Evolutionary conservation across 2,888 invertebrate species (phyloP).

Genomic region (Noctua fimbriata): DNA sequence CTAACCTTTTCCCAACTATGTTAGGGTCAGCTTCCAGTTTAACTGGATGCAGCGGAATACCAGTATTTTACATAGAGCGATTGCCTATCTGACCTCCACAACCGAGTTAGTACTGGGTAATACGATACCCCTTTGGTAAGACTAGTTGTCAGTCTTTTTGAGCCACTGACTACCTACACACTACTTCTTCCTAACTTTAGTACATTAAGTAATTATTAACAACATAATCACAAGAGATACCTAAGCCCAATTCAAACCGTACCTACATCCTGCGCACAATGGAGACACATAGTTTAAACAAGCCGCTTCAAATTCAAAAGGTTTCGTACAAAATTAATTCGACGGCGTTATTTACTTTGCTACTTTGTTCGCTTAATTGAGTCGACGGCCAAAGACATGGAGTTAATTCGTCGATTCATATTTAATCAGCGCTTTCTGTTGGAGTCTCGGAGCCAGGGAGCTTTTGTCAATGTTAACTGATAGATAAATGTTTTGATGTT

Average conservation of each 20-base stretch:
- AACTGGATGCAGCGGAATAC: too few species aligned
- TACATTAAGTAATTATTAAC: not conserved
- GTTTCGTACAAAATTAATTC: slow-evolving; percentile 86
- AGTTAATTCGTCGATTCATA: slow-evolving; percentile 89
- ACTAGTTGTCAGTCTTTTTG: too few species aligned
- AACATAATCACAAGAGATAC: slow-evolving; percentile 10
- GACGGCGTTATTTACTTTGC: slow-evolving; percentile 86
- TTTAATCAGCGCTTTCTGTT: slow-evolving; percentile 81
- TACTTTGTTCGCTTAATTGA: slow-evolving; percentile 90
- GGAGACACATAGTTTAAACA: slow-evolving; percentile 81
- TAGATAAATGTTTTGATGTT: slow-evolving; percentile 40
- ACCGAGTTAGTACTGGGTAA: too few species aligned
- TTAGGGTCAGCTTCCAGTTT: too few species aligned
- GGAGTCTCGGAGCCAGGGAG: slow-evolving; percentile 45
- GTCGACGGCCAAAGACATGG: slow-evolving; percentile 85
- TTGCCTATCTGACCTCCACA: too few species aligned
- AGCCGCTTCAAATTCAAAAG: slow-evolving; percentile 77
- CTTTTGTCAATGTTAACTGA: slow-evolving; percentile 41
- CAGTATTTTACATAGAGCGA: too few species aligned
- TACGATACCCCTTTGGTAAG: too few species aligned
- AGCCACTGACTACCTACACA: too few species aligned
- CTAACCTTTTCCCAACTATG: too few species aligned
- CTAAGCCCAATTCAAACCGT: slow-evolving; percentile 17
- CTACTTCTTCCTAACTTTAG: not conserved
- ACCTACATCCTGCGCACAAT: slow-evolving; percentile 48